Evolutionary conservation across 2,113 vertebrate species (phyloP).

Genomic region (Gobiocypris rarus): DNA sequence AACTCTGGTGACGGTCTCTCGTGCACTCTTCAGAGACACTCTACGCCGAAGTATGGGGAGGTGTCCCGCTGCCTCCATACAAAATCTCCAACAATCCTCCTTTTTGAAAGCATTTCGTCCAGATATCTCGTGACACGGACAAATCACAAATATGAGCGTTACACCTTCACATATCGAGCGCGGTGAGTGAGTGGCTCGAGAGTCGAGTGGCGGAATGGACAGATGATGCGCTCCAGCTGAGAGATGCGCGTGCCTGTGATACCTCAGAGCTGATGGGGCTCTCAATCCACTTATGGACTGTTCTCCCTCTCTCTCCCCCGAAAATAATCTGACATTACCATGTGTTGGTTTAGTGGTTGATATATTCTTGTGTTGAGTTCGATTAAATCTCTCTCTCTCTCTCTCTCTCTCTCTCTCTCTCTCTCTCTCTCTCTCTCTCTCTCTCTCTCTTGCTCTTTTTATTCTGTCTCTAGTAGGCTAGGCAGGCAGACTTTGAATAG

Average conservation of each 20-base stretch:
- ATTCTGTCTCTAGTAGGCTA: background rate
- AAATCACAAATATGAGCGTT: background rate
- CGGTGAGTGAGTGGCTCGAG: slow-evolving; percentile 7
- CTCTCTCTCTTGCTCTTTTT: slow-evolving; percentile 20
- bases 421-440: slow-evolving; percentile 25
- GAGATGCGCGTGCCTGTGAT: slow-evolving; percentile 35
- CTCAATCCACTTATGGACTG: slow-evolving; percentile 11
- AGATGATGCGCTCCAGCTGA: slow-evolving; percentile 40
- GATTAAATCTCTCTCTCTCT: slow-evolving; percentile 4
- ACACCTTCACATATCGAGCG: slow-evolving; percentile 10
- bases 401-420: slow-evolving; percentile 24
- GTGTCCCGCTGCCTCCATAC: slow-evolving; percentile 34
- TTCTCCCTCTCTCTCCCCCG: background rate
- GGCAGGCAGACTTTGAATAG: slow-evolving; percentile 10
- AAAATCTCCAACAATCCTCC: slow-evolving; percentile 11
- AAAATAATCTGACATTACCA: slow-evolving; percentile 15
- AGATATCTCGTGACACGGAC: slow-evolving; percentile 20
- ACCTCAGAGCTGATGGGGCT: slow-evolving; percentile 10
- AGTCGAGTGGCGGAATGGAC: slow-evolving; percentile 7
- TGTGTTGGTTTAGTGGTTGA: slow-evolving; percentile 27
- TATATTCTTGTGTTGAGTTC: background rate
- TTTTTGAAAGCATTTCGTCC: slow-evolving; percentile 28
- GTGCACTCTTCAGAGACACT: slow-evolving; percentile 14
- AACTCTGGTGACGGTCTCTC: slow-evolving; percentile 36
- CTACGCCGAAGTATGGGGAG: slow-evolving; percentile 40